Percentiles rank a stretch among this genome's conserved stretches.
These are phyloP conservation scores for Formicarius rufipectus DNA, from an alignment of 2,113 vertebrate species.

Conservation along the genomic window DNA sequence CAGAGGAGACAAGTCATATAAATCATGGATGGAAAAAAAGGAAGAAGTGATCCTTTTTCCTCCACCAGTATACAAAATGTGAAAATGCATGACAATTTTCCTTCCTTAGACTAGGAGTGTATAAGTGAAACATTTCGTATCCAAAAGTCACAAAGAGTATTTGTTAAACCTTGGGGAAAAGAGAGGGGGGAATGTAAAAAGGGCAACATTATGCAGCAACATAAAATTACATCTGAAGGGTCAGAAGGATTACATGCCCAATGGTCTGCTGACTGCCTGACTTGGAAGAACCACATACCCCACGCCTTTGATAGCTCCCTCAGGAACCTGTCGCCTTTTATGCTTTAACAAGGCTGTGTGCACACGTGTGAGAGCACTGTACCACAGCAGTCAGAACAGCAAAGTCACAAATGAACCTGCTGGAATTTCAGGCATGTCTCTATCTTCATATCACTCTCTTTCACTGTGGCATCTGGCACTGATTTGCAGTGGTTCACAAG, in stretches of 20 bases:
- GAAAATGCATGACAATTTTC: not conserved
- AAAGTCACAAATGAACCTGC: not conserved
- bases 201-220: not conserved
- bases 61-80: not conserved
- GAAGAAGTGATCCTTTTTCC: not conserved
- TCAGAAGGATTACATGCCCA: not conserved
- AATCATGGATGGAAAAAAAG: not conserved
- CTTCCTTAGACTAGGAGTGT: not conserved
- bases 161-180: not conserved
- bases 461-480: not conserved
- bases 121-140: not conserved
- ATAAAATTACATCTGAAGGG: not conserved
- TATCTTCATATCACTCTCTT: not conserved
- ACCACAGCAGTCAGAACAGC: not conserved
- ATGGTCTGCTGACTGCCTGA: not conserved
- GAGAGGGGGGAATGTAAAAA: not conserved
- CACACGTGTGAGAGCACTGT: fast-evolving
- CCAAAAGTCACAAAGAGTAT: not conserved
- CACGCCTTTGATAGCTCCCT: not conserved
- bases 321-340: not conserved
- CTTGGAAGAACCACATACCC: not conserved
- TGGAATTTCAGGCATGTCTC: not conserved
- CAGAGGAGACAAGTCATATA: not conserved
- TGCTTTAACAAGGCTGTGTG: not conserved
- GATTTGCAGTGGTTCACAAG: not conserved